Conservation (phyloP, 2,113 vertebrate genomes). For the Ramphastos sulfuratus region DNA sequence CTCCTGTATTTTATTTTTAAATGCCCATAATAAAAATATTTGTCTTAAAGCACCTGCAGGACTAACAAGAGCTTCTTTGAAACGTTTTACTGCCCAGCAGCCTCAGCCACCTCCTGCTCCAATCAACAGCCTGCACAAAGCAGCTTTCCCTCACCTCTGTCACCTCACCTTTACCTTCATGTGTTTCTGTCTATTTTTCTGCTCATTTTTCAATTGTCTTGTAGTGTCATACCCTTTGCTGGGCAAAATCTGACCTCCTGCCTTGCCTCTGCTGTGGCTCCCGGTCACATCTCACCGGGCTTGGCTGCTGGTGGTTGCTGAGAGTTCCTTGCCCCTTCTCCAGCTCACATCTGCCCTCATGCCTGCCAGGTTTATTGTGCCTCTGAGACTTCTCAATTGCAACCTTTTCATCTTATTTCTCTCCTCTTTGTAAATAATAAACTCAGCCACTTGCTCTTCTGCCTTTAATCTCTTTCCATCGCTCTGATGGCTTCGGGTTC, state of each 20-base stretch:
- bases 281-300: accelerated
- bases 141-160: neutral
- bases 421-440: neutral
- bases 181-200: neutral
- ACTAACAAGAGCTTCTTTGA: neutral
- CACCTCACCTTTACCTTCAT: neutral
- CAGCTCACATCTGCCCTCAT: neutral
- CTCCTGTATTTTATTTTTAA: neutral
- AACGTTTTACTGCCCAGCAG: neutral
- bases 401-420: neutral
- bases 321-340: neutral
- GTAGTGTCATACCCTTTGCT: neutral
- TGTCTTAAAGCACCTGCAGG: neutral
- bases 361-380: neutral
- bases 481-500: neutral
- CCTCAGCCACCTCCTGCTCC: neutral
- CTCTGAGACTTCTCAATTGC: neutral
- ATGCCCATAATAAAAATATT: neutral
- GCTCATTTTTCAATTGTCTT: neutral
- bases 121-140: neutral
- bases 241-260: neutral
- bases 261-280: neutral
- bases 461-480: neutral
- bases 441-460: neutral
- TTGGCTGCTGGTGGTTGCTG: neutral